Conservation (phyloP, 2,797 vertebrate genomes). For the Pyrocephalus nanus region DNA sequence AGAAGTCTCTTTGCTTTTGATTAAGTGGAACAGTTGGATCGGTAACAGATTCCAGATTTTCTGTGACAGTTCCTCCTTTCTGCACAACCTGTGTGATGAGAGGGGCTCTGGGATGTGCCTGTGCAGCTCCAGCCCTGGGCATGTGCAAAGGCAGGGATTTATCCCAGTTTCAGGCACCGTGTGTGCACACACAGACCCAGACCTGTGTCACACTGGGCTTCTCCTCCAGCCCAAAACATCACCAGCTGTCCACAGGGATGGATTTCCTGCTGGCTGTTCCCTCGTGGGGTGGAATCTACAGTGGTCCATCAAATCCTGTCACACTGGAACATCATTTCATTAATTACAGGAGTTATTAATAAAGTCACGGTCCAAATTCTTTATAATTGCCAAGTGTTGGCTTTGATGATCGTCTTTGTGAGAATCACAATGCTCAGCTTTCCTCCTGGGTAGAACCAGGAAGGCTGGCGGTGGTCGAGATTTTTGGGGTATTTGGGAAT, state of each 20-base stretch:
- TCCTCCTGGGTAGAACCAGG: not conserved
- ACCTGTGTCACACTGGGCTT: not conserved
- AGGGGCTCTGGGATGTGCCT: not conserved
- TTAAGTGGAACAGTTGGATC: slow-evolving; percentile 70
- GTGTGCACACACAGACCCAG: not conserved
- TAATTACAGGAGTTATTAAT: not conserved
- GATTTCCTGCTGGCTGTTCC: not conserved
- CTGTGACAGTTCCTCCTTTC: slow-evolving; percentile 45
- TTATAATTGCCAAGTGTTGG: not conserved
- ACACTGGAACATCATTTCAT: too few relatives aligned
- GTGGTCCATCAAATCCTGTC: not conserved
- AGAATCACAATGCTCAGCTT: not conserved
- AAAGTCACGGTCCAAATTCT: not conserved
- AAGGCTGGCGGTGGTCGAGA: not conserved
- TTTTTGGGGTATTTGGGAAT: not conserved
- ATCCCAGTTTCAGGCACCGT: not conserved
- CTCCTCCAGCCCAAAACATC: not conserved
- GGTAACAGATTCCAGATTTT: slow-evolving; percentile 64
- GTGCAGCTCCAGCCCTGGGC: not conserved
- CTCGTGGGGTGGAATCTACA: not conserved
- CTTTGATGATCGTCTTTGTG: not conserved
- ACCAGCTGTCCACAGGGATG: not conserved
- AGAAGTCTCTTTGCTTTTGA: slow-evolving; percentile 66
- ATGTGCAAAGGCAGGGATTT: not conserved
- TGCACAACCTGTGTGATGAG: not conserved